Base-by-base conservation (phyloP, 2,888 invertebrate species). In the Endomychus coccineus region DNA sequence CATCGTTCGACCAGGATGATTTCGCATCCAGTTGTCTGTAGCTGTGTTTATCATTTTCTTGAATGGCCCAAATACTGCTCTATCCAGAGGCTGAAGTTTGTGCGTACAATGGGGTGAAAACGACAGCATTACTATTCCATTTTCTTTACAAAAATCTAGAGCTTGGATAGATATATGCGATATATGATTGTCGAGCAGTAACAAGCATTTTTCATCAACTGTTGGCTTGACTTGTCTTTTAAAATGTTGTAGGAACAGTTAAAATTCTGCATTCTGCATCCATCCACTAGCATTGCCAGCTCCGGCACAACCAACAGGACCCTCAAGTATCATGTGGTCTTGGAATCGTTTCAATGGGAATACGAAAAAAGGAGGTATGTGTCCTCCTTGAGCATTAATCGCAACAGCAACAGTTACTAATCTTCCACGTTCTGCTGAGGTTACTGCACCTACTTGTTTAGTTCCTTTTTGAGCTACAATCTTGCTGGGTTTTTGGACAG, bases 401-500 rank as follows among this genome's bases (percentile, higher is more conserved):
- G 52, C 53, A 23, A 43, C 16, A 32, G 46, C 45, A 13, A 58
- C 23, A 11, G 56, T 59, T 1, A 59, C 56, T 12, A 59, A 22
- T 14, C 45, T 49, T 15, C 57, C 55, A 25, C 55, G 42, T 45
- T 63, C 62, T 7, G 51, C 59, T 9, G 59, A 62, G 11, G 59
- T 59, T 19, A 62, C 32, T 4, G 51, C 45, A 15, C 60, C 55
- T n/a, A 65, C 54, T 47, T 62, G 62, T 36, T 56, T 57, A 9
- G 32, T 28, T 25, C 64, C 61, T 46, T 50, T 54, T 40, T 47
- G 40, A 4, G 58, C 60, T 29, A 64, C 39, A 15, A 66, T 42
- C 43, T 49, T 51, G 24, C 52, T 44, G n/a, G 62, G 61, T 42
- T 50, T 59, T 36, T 62, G 59, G 4, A 65, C 64, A 2, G 61